Evolutionary conservation across 2,113 vertebrate species (phyloP).

Genomic region (Heterochromis multidens): DNA sequence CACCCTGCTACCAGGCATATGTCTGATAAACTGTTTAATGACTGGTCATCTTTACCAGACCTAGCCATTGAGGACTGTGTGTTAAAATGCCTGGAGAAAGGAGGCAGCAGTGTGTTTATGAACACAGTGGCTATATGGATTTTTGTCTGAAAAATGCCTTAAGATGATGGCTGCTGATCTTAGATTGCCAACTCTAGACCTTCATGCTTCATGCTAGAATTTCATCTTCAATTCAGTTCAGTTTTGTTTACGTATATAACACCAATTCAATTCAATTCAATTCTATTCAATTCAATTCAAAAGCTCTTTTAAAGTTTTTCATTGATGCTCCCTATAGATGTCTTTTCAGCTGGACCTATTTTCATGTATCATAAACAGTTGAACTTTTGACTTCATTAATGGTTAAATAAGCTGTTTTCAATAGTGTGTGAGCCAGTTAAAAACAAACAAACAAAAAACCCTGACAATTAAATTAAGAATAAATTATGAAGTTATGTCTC

Average conservation of each 20-base stretch:
- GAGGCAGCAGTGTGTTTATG: conserved; percentile 28
- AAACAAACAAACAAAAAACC: neutral
- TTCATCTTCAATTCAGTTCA: neutral
- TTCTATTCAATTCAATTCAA: neutral
- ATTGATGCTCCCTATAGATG: conserved; percentile 10
- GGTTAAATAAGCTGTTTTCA: neutral
- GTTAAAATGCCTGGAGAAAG: conserved; percentile 48
- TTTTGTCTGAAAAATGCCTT: conserved; percentile 48
- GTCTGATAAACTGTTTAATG: conserved; percentile 56
- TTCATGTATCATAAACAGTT: neutral
- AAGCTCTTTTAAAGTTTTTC: neutral
- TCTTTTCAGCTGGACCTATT: neutral
- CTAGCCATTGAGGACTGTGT: conserved; percentile 27
- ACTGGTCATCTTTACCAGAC: conserved; percentile 60
- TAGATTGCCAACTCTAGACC: neutral
- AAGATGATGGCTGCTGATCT: conserved; percentile 58
- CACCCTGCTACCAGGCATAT: conserved; percentile 44
- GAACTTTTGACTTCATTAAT: neutral
- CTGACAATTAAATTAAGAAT: neutral
- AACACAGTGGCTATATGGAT: conserved; percentile 40
- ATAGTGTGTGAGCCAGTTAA: neutral
- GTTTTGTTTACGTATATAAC: neutral
- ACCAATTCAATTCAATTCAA: neutral
- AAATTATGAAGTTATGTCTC: neutral
- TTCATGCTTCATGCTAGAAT: neutral